A percentile compares a stretch with the other conserved stretches of the same genome.
phyloP scores from a whole-genome alignment of 2,797 vertebrate genomes.

The Pseudochirops corinnae region DNA sequence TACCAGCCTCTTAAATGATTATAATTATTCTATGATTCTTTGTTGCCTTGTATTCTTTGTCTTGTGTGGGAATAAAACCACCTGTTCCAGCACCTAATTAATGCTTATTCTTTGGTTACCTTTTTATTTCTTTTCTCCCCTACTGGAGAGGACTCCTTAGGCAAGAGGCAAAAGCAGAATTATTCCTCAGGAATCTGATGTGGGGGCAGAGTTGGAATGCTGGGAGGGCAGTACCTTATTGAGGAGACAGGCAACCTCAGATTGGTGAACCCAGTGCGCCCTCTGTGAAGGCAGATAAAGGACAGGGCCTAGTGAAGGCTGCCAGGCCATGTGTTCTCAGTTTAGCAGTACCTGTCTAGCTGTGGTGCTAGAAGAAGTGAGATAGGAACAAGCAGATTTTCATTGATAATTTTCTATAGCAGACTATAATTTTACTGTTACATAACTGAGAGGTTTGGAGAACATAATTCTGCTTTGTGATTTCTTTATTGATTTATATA shows the following conservation, averaged over 20 bases:
- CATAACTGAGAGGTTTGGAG: neutral
- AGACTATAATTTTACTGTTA: neutral
- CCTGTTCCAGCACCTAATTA: neutral
- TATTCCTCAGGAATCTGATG: neutral
- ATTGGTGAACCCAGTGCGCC: neutral
- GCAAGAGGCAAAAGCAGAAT: neutral
- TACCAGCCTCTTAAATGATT: neutral
- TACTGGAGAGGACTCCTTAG: neutral
- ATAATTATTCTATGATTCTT: neutral
- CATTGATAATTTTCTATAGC: neutral
- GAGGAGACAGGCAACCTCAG: neutral
- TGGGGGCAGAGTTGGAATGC: neutral
- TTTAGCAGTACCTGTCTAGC: neutral
- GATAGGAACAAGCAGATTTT: neutral
- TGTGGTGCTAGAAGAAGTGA: neutral
- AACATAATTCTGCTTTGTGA: neutral
- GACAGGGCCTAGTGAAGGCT: neutral
- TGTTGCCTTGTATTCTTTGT: neutral
- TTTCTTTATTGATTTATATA: neutral
- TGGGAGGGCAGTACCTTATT: neutral
- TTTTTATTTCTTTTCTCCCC: neutral
- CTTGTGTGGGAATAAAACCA: neutral
- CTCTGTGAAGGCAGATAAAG: neutral
- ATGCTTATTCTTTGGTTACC: neutral
- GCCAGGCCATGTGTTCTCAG: neutral